A percentile compares a stretch with the other conserved stretches of the same genome.
phyloP scores from a whole-genome alignment of 2,888 invertebrate genomes.

The Conus canariensis region DNA sequence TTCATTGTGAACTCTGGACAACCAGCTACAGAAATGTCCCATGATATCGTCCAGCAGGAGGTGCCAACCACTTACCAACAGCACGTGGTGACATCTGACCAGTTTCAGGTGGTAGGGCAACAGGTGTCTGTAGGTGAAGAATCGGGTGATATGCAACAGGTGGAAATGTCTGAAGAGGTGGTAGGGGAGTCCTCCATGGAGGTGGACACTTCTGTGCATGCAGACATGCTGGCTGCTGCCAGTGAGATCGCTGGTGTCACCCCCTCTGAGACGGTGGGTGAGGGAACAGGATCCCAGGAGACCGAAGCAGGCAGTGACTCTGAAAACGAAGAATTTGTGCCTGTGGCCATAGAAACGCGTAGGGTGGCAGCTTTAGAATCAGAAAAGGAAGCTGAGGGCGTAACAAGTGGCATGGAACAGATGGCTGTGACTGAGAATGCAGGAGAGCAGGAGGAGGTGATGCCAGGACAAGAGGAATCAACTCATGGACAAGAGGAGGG shows the following conservation, averaged over 20 bases:
- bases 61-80: background rate
- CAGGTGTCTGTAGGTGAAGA: slow-evolving; percentile 17
- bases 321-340: slow-evolving; percentile 48
- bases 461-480: background rate
- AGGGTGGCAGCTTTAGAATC: slow-evolving; percentile 41
- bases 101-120: slow-evolving; percentile 6
- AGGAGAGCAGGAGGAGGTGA: background rate
- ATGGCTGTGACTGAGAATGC: slow-evolving; percentile 9
- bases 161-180: slow-evolving; percentile 28
- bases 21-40: background rate
- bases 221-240: slow-evolving; percentile 34
- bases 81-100: slow-evolving; percentile 12
- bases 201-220: background rate
- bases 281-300: slow-evolving; percentile 41
- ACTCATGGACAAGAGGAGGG: background rate
- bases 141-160: background rate
- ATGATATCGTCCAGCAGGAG: background rate
- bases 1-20: slow-evolving; percentile 4
- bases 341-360: slow-evolving; percentile 51
- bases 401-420: slow-evolving; percentile 43
- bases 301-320: slow-evolving; percentile 42
- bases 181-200: slow-evolving; percentile 1
- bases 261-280: slow-evolving; percentile 27
- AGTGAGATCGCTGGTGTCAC: slow-evolving; percentile 39
- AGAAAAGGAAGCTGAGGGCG: slow-evolving; percentile 41